Conservation (phyloP, 2,113 vertebrate species). For the Rhipidura dahli region DNA sequence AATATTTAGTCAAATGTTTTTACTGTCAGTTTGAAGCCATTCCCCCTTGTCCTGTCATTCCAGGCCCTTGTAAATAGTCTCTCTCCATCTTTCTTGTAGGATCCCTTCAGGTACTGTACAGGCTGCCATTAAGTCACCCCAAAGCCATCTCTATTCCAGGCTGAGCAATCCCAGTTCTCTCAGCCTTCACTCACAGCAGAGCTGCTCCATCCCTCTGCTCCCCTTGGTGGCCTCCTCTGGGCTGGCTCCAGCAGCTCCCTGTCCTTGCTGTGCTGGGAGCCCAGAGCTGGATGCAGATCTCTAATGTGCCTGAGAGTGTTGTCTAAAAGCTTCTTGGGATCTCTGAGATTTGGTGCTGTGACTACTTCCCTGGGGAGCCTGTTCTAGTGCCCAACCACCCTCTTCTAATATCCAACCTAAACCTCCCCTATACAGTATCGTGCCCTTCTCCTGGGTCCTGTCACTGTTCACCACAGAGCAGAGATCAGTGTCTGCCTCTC, state of each 20-base stretch:
- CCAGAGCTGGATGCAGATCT: background rate
- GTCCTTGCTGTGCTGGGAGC: background rate
- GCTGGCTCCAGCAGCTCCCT: accelerated
- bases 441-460: background rate
- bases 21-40: background rate
- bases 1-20: background rate
- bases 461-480: background rate
- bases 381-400: background rate
- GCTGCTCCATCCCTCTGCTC: background rate
- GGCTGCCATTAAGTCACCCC: accelerated
- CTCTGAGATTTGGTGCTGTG: background rate
- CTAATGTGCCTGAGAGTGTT: accelerated
- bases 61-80: too few relatives aligned
- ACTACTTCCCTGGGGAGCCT: background rate
- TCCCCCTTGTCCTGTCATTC: background rate
- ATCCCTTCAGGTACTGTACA: background rate
- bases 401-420: background rate
- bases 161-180: background rate
- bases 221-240: background rate
- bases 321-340: background rate
- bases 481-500: background rate
- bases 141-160: background rate
- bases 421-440: background rate
- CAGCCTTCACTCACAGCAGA: background rate
- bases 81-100: background rate